Evolutionary conservation across 2,888 invertebrate genomes (phyloP), one percentile per base, ranked within the genome.

Genomic region (Norana najaformis): DNA sequence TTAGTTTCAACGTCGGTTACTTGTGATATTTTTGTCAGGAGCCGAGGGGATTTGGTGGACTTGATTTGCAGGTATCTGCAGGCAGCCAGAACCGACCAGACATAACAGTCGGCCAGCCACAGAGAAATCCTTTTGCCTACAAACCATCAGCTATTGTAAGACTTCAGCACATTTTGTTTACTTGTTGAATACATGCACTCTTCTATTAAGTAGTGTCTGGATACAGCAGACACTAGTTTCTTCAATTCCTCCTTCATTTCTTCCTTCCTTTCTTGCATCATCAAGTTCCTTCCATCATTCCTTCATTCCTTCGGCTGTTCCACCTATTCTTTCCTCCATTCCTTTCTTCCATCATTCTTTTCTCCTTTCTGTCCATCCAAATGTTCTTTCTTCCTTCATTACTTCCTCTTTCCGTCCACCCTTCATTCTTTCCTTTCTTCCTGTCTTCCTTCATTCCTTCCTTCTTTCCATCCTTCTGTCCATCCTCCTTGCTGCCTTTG

Each of bases 41-140:
- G 16, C 69, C 69, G 30, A 69, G 69, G 69, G 69, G 69, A 69
- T 69, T 69, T 69, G 69, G 69, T 69, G 69, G 69, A 69, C 69
- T 69, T n/a, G 69, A 69, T 69, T 69, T 69, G 30, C 69, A 69
- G n/a, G 30, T 69, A n/a, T 69, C 69, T 69, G 69, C 69, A 69
- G 69, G 69, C 69, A 69, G 69, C 69, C 69, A 69, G 69, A 69
- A n/a, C 69, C 30, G 69, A 69, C 69, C 69, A n/a, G 69, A 69
- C 69, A 69, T 69, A 69, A 69, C 69, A 11, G 69, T 69, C 13
- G 69, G 69, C 69, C 69, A 69, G 69, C 69, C 69, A 69, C 69
- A 69, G 69, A 69, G 69, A 69, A 69, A n/a, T 69, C 69, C 69
- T 69, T 69, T 69, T 69, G 69, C 69, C 69, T 69, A 69, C n/a